phyloP scores from a whole-genome alignment of 2,888 invertebrate genomes.

The Temnothorax unifasciatus region DNA sequence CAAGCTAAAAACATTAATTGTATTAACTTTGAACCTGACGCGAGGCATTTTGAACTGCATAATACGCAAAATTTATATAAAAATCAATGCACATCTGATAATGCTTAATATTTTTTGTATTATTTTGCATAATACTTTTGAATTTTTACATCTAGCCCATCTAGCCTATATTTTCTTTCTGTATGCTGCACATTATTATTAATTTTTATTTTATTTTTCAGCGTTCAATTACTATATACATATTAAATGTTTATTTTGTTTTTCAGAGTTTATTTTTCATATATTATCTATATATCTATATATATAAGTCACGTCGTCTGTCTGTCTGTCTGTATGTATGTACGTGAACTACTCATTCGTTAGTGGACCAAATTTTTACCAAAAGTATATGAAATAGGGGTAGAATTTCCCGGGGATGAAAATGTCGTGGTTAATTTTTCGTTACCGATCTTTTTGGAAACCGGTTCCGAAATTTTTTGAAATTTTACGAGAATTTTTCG shows the following conservation, averaged over 20 bases:
- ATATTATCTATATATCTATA: neutral
- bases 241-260: neutral
- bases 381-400: no score
- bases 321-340: no score
- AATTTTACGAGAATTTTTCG: no score
- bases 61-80: neutral
- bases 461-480: no score
- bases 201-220: neutral
- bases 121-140: neutral
- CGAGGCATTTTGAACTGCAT: neutral
- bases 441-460: no score
- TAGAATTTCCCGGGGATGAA: no score
- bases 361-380: no score
- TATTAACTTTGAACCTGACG: neutral
- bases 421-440: no score
- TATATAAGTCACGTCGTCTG: no score
- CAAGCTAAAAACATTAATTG: neutral
- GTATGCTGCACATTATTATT: neutral
- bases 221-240: no score
- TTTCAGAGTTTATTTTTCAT: neutral
- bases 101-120: constrained; percentile 4
- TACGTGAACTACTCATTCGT: no score
- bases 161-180: neutral
- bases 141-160: constrained; percentile 1
- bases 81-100: neutral